Evolutionary conservation across 2,113 vertebrate genomes (phyloP), one percentile per base, ranked within the genome.

Genomic region (Recurvirostra avosetta): DNA sequence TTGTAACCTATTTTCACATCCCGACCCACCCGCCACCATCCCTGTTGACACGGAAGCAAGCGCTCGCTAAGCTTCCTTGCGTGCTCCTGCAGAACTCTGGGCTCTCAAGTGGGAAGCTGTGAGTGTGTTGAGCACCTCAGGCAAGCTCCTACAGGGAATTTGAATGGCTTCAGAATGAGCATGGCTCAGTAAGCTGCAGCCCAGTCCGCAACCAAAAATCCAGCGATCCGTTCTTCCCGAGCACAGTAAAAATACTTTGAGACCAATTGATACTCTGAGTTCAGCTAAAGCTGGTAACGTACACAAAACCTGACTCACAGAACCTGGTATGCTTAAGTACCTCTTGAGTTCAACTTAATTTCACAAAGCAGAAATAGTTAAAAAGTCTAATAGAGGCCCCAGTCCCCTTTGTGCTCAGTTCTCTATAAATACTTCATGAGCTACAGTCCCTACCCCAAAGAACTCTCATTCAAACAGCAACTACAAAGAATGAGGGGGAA

Each of bases 111-210:
- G 40, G 40, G 56, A 62, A 22, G 29, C 65, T 38, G 4, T 1
- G 62, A 30, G 30, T 6, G 15, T 2, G 20, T 3, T 6, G 27
- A 32, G 45, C 66, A 27, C 29, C 49, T 63, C 49, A 15, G 41
- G 50, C 17, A 34, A 38, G 71, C 22, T 55, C 56, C 40, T 27
- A 2, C 23, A 15, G 23, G 47, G 66, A 53, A 55, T 6, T 17
- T 4, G 7, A 22, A 21, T 0, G 19, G 65, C 49, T n/a, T 5
- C 5, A 6, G 56, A 22, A 13, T 5, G 11, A 71, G 26, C 47
- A 11, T 0, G 18, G 68, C 34, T 45, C 38, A 12, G 25, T 22
- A 19, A 66, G 29, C 32, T 34, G 29, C 3, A 53, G 29, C 55
- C n/a, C 29, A n/a, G 11, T 12, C 65, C 30, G 30, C 72, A 55